A percentile compares a stretch with the other conserved stretches of the same genome.
Conservation (phyloP, 2,113 vertebrate species). For the Piaya cayana region DNA sequence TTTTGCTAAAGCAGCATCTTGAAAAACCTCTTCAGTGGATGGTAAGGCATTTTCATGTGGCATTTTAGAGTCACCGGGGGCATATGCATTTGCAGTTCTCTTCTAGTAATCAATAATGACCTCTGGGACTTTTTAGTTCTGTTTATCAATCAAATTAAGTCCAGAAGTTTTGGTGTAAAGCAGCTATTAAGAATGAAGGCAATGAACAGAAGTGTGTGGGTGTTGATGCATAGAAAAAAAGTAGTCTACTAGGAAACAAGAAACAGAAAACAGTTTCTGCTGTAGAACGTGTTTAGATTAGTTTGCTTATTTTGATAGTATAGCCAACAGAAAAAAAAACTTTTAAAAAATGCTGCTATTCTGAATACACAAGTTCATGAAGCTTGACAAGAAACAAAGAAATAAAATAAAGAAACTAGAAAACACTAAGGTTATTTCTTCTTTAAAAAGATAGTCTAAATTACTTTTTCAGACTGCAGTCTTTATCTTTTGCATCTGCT, state of each 20-base stretch:
- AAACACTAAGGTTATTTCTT: background rate
- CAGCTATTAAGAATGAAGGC: background rate
- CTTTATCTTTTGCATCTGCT: constrained; percentile 1
- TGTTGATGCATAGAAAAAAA: background rate
- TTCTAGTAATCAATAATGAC: background rate
- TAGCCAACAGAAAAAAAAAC: background rate
- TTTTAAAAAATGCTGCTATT: background rate
- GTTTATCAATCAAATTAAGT: background rate
- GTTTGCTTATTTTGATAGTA: background rate
- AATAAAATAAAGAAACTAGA: background rate
- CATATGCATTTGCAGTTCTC: background rate
- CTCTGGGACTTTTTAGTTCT: background rate
- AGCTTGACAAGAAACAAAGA: background rate
- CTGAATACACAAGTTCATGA: background rate
- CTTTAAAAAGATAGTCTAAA: background rate
- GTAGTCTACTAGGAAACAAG: background rate
- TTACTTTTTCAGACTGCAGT: background rate
- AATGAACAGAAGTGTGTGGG: background rate
- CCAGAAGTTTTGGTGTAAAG: background rate
- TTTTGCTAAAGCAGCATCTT: background rate
- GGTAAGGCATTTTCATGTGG: background rate
- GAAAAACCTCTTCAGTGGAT: background rate
- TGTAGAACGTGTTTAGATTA: background rate
- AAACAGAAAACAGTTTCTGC: background rate
- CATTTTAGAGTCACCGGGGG: background rate